Evolutionary conservation across 2,113 vertebrate genomes (phyloP).

Genomic region (Lampris incognitus): DNA sequence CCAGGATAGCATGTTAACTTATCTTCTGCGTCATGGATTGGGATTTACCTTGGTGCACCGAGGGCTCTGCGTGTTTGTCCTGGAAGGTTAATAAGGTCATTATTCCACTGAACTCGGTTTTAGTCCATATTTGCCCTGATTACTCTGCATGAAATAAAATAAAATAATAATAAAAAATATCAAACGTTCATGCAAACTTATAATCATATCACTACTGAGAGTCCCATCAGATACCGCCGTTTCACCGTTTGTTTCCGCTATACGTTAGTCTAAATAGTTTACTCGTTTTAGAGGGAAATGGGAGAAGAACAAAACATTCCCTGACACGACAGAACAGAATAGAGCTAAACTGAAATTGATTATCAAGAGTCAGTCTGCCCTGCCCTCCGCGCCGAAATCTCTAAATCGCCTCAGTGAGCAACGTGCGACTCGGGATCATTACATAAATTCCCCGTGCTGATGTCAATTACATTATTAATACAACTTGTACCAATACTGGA

Average conservation of each 20-base stretch:
- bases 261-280: slow-evolving; percentile 45
- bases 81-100: slow-evolving; percentile 21
- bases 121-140: slow-evolving; percentile 15
- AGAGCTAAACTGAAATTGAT: slow-evolving; percentile 21
- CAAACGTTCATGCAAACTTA: not conserved
- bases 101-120: slow-evolving; percentile 14
- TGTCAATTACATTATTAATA: slow-evolving; percentile 57
- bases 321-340: slow-evolving; percentile 36
- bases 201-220: slow-evolving; percentile 3
- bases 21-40: slow-evolving; percentile 51
- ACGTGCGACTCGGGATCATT: slow-evolving; percentile 28
- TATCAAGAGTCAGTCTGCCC: slow-evolving; percentile 30
- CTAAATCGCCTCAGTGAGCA: slow-evolving; percentile 17
- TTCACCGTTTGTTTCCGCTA: slow-evolving; percentile 7
- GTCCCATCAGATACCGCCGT: slow-evolving; percentile 18
- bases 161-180: slow-evolving; percentile 13
- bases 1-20: slow-evolving; percentile 28
- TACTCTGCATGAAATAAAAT: slow-evolving; percentile 16
- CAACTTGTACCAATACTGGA: slow-evolving; percentile 47
- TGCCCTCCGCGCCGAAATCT: slow-evolving; percentile 23
- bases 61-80: slow-evolving; percentile 19
- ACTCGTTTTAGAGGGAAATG: slow-evolving; percentile 13
- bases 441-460: slow-evolving; percentile 30
- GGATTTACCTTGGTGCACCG: slow-evolving; percentile 56
- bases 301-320: slow-evolving; percentile 50